Evolutionary conservation across 2,888 invertebrate genomes (phyloP), one percentile per base, ranked within the genome.

Genomic region (Cotesia congregata): DNA sequence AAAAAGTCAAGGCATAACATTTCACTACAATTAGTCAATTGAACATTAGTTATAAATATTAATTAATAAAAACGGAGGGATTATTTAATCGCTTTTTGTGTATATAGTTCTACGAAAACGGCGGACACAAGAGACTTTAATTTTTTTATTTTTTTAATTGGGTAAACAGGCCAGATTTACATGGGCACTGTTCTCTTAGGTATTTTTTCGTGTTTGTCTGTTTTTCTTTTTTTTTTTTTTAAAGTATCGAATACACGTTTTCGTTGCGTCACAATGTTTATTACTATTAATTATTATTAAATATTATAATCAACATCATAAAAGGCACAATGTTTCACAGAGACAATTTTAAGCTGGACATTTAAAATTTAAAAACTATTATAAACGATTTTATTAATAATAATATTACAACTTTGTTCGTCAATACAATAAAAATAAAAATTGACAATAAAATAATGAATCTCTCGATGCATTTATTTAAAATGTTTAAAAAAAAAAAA

Each of bases 281-380:
- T 67, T 50, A 73, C 67, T 20, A 38, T 50, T 50, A 50, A 1
- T 50, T 50, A 72, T 59, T 38, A 72, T 64, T 15, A 40, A 40
- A 30, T 17, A 15, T 7, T 62, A 72, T 59, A 40, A 73, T 72
- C 64, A 72, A 61, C 39, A 59, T 71, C 71, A 72, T 75, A 72
- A 79, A 85, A 85, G 85, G 85, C 85, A 85, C 85, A 85, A 82
- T 85, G 77, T 83, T 81, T 85, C 85, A 85, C 85, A 84, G 84
- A 85, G 82, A 82, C 80, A 74, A 78, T 80, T 65, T 67, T 59
- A 62, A 39, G n/a, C 20, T 72, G 64, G n/a, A 60, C n/a, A 59
- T 67, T 60, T 59, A n/a, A 67, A 38, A 59, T 74, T 15, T 74
- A 17, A n/a, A 30, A 20, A 6, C 15, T 39, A 59, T 17, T 69